These are phyloP conservation scores for Tetragonisca angustula DNA, from an alignment of 2,888 invertebrate genomes.

Conservation along the genomic window DNA sequence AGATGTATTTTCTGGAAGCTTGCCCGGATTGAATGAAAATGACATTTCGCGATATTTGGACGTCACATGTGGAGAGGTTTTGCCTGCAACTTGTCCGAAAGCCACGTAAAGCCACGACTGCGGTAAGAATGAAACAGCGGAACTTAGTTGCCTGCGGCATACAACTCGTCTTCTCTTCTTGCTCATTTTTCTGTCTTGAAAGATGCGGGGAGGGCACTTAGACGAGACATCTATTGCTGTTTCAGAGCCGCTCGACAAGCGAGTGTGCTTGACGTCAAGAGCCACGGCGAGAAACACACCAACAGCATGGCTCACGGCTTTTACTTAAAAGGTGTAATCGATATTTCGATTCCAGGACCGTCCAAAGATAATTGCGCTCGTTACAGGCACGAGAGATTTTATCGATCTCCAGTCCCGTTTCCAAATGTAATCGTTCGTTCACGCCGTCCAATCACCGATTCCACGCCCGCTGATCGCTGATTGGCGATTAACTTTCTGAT, in stretches of 20 bases:
- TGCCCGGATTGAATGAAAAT: conserved; percentile 57
- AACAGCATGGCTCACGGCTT: conserved; percentile 33
- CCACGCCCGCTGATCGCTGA: conserved; percentile 39
- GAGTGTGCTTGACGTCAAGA: conserved; percentile 57
- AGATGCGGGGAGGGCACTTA: conserved; percentile 20
- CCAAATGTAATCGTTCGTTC: conserved; percentile 51
- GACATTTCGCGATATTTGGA: conserved; percentile 44
- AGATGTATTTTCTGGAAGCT: conserved; percentile 48
- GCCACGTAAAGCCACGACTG: neutral
- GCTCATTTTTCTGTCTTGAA: conserved; percentile 21
- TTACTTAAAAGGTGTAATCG: conserved; percentile 50
- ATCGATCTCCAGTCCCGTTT: conserved; percentile 45
- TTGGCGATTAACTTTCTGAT: conserved; percentile 28
- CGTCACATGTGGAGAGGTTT: neutral
- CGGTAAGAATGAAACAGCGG: conserved; percentile 1
- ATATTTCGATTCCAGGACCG: conserved; percentile 58
- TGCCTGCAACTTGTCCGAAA: neutral
- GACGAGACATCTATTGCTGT: conserved; percentile 38
- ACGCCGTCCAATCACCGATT: conserved; percentile 48
- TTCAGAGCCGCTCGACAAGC: conserved; percentile 47
- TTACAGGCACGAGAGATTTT: conserved; percentile 52
- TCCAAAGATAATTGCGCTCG: conserved; percentile 55
- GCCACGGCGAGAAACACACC: conserved; percentile 48
- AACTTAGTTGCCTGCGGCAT: neutral
- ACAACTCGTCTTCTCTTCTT: too few species aligned